Percentiles rank a stretch among this genome's conserved stretches.
Conservation (phyloP, 1,140 invertebrate species). For the Drosophila prosaltans region DNA sequence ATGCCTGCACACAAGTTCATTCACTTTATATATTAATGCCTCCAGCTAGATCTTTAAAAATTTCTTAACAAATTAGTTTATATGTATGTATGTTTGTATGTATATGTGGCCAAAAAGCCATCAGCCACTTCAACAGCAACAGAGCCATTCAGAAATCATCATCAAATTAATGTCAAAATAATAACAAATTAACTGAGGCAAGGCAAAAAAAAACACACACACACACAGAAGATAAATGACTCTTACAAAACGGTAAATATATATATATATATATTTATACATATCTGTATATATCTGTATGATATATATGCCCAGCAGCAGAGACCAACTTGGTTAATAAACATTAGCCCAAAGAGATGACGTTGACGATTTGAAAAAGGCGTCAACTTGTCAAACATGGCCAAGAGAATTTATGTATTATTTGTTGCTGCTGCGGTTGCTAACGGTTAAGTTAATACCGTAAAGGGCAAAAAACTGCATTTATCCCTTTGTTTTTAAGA, state of each 20-base stretch:
- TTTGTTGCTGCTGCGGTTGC: not conserved
- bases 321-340: slow-evolving; percentile 20
- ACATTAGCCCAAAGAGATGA: slow-evolving; percentile 58
- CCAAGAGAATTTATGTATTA: slow-evolving; percentile 38
- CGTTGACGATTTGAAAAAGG: slow-evolving; percentile 61
- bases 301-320: slow-evolving; percentile 34
- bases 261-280: not conserved
- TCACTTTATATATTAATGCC: not conserved
- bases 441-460: slow-evolving; percentile 58
- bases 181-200: slow-evolving; percentile 66
- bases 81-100: too few species aligned
- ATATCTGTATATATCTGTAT: not conserved
- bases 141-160: slow-evolving; percentile 60
- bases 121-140: slow-evolving; percentile 1
- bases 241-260: slow-evolving; percentile 67
- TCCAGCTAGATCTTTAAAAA: slow-evolving; percentile 23
- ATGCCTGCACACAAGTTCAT: not conserved
- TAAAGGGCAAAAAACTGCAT: slow-evolving; percentile 61
- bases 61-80: slow-evolving; percentile 48
- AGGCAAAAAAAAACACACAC: not conserved
- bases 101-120: slow-evolving; percentile 18
- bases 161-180: slow-evolving; percentile 70
- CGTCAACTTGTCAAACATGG: slow-evolving; percentile 47
- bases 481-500: slow-evolving; percentile 17
- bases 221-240: slow-evolving; percentile 54